Conservation (phyloP, 2,113 vertebrate genomes). For the Passer montanus region DNA sequence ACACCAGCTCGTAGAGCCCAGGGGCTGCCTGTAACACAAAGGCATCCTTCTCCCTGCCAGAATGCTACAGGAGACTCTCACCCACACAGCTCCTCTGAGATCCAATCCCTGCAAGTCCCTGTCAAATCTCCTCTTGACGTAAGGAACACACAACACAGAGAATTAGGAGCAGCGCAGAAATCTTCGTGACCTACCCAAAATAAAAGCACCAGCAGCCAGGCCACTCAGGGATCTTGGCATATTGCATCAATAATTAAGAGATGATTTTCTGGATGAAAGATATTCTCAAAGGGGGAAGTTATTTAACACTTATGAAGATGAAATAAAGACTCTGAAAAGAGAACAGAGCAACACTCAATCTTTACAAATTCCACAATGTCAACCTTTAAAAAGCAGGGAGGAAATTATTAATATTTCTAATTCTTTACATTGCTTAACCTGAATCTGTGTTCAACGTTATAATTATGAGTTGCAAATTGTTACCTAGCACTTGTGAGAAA, state of each 20-base stretch:
- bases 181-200: conserved; percentile 4
- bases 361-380: not conserved
- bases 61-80: conserved; percentile 19
- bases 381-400: not conserved
- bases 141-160: not conserved
- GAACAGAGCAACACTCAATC: not conserved
- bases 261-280: not conserved
- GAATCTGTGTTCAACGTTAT: not conserved
- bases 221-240: not conserved
- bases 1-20: not conserved
- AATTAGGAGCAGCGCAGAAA: not conserved
- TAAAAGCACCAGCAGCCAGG: not conserved
- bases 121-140: conserved; percentile 11
- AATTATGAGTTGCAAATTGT: conserved; percentile 33
- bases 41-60: conserved; percentile 2
- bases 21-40: not conserved
- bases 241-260: not conserved
- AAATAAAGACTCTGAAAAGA: not conserved
- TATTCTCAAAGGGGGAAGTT: not conserved
- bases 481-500: conserved; percentile 40
- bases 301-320: not conserved
- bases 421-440: conserved; percentile 38
- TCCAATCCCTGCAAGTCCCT: conserved; percentile 12
- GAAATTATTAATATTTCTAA: conserved; percentile 38
- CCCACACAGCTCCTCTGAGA: conserved; percentile 1